Percentiles rank a stretch among this genome's conserved stretches.
These are phyloP conservation scores for Mythimna loreyi DNA, from an alignment of 2,888 invertebrate species.

Conservation along the genomic window DNA sequence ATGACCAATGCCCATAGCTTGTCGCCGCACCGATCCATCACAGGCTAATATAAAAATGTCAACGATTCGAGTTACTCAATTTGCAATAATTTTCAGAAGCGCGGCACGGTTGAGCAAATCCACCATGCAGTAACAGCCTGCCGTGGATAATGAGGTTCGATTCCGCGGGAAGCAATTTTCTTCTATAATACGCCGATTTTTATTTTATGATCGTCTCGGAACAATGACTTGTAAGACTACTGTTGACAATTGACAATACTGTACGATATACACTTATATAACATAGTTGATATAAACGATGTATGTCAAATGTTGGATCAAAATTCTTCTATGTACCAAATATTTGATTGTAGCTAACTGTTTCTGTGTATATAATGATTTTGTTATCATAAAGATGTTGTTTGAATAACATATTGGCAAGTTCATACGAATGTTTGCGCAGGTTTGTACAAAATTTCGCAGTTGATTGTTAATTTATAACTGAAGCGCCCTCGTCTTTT, in stretches of 20 bases:
- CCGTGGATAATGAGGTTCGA: slow-evolving; percentile 83
- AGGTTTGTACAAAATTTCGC: slow-evolving; percentile 35
- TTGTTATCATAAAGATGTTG: slow-evolving; percentile 42
- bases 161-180: slow-evolving; percentile 79
- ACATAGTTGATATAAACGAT: slow-evolving; percentile 21
- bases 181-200: slow-evolving; percentile 73
- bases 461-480: slow-evolving; percentile 38
- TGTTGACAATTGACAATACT: slow-evolving; percentile 39
- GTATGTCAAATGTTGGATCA: slow-evolving; percentile 37
- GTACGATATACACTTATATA: too few species aligned
- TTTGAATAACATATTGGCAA: slow-evolving; percentile 44
- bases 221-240: slow-evolving; percentile 60
- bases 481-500: slow-evolving; percentile 8
- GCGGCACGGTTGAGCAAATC: slow-evolving; percentile 70
- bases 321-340: slow-evolving; percentile 23
- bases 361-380: slow-evolving; percentile 28
- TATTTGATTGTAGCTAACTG: slow-evolving; percentile 31
- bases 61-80: slow-evolving; percentile 72
- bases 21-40: slow-evolving; percentile 59
- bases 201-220: slow-evolving; percentile 67
- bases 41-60: slow-evolving; percentile 65
- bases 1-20: slow-evolving; percentile 47
- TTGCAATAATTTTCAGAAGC: slow-evolving; percentile 72
- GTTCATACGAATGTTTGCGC: slow-evolving; percentile 35
- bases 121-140: slow-evolving; percentile 73